phyloP scores from a whole-genome alignment of 1,140 invertebrate genomes.

The Lysiphlebus fabarum region DNA sequence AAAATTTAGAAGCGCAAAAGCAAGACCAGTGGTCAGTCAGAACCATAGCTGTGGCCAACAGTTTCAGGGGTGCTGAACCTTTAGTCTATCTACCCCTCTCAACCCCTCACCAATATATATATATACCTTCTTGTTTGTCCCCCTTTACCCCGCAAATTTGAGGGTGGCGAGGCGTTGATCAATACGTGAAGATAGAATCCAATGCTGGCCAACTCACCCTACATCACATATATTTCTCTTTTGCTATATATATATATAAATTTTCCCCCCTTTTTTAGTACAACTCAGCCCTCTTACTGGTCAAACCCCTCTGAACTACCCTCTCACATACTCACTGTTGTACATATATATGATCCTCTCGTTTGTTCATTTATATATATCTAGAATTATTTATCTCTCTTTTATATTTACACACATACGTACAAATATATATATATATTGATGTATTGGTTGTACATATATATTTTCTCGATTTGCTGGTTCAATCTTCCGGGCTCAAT shows the following conservation, averaged over 20 bases:
- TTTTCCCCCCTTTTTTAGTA: slow-evolving; percentile 18
- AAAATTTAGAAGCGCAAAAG: slow-evolving; percentile 23
- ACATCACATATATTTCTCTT: slow-evolving; percentile 23
- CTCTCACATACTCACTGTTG: slow-evolving; percentile 26
- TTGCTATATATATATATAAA: slow-evolving; percentile 6
- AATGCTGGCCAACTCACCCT: slow-evolving; percentile 46
- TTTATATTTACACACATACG: too few species aligned
- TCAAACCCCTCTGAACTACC: slow-evolving; percentile 20
- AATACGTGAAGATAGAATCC: slow-evolving; percentile 59
- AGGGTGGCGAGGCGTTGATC: slow-evolving; percentile 56
- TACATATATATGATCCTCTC: slow-evolving; percentile 2
- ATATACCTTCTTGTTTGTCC: not conserved
- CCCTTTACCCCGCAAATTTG: slow-evolving; percentile 20
- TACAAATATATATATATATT: too few species aligned
- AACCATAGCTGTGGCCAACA: slow-evolving; percentile 54
- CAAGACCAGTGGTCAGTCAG: slow-evolving; percentile 50
- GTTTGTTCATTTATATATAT: too few species aligned
- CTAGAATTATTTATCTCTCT: too few species aligned
- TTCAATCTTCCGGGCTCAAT: slow-evolving; percentile 35
- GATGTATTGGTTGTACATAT: too few species aligned
- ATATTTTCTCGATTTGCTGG: too few species aligned
- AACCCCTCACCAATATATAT: not conserved
- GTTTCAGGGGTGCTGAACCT: slow-evolving; percentile 49
- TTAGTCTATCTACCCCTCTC: slow-evolving; percentile 29
- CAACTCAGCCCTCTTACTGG: slow-evolving; percentile 23